A percentile compares a stretch with the other conserved stretches of the same genome.
Conservation (phyloP, 1,140 invertebrate species). For the Adelges cooleyi region DNA sequence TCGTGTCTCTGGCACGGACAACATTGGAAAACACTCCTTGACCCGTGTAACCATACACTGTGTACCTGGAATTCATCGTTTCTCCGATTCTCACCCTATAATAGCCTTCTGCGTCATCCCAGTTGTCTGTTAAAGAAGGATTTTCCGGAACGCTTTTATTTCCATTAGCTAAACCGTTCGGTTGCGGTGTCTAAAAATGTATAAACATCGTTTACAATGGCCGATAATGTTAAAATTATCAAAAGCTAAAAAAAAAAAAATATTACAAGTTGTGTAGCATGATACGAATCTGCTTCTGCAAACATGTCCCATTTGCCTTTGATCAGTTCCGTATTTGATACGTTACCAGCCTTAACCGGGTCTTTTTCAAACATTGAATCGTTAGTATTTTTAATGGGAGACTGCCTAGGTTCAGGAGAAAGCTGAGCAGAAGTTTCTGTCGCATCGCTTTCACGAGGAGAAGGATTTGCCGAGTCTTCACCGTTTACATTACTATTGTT, state of each 20-base stretch:
- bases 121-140: conserved; percentile 90
- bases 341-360: too few relatives aligned
- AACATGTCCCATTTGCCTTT: neutral
- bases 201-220: too few relatives aligned
- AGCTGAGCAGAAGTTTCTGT: conserved; percentile 17
- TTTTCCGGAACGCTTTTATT: conserved; percentile 52
- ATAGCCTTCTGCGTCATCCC: conserved; percentile 99
- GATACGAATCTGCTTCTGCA: neutral
- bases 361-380: too few relatives aligned
- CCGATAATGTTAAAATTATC: too few relatives aligned
- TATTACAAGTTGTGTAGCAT: neutral
- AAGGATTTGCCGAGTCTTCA: conserved; percentile 21
- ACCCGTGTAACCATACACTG: conserved; percentile 91
- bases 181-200: too few relatives aligned
- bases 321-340: too few relatives aligned
- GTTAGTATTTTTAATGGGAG: conserved; percentile 9
- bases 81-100: conserved; percentile 94
- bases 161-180: too few relatives aligned
- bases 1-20: conserved; percentile 80
- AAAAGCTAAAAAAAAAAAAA: neutral
- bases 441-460: conserved; percentile 20
- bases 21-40: conserved; percentile 99
- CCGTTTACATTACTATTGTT: conserved; percentile 22
- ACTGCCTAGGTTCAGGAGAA: conserved; percentile 6
- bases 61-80: conserved; percentile 79